A percentile compares a stretch with the other conserved stretches of the same genome.
These are phyloP conservation scores for Hippolais icterina DNA, from an alignment of 2,113 vertebrate genomes.

Conservation along the genomic window DNA sequence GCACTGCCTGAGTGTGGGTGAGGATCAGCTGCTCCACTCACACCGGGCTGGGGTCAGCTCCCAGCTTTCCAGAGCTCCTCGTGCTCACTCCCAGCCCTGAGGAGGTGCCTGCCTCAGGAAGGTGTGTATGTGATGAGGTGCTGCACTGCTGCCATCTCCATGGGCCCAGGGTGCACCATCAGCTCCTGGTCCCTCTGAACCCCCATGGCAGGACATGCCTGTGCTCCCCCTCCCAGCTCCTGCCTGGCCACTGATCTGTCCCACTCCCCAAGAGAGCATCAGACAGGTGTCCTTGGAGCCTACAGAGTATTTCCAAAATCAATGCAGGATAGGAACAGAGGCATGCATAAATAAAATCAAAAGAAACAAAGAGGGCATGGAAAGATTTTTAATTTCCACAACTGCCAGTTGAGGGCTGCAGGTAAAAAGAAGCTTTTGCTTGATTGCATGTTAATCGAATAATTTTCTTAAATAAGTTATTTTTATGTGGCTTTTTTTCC, in stretches of 20 bases:
- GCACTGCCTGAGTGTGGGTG: background rate
- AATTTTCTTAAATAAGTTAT: background rate
- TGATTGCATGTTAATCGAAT: background rate
- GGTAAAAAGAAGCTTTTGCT: background rate
- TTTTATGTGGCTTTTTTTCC: background rate
- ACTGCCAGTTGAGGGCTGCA: background rate
- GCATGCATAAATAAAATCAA: background rate
- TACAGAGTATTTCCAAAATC: background rate
- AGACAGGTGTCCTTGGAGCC: background rate
- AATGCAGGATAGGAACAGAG: background rate
- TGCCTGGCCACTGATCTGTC: background rate
- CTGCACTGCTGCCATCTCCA: background rate
- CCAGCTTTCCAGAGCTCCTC: background rate
- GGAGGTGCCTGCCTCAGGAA: background rate
- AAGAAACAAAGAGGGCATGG: background rate
- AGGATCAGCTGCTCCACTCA: background rate
- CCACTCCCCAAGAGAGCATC: background rate
- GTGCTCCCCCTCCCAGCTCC: background rate
- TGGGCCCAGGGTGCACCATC: background rate
- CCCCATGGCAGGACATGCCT: background rate
- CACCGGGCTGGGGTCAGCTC: rapidly evolving
- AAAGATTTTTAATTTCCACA: background rate
- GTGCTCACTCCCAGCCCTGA: rapidly evolving
- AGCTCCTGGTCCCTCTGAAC: background rate
- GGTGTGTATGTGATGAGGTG: rapidly evolving